Base-by-base conservation (phyloP, 2,113 vertebrate genomes). In the Rutilus rutilus region DNA sequence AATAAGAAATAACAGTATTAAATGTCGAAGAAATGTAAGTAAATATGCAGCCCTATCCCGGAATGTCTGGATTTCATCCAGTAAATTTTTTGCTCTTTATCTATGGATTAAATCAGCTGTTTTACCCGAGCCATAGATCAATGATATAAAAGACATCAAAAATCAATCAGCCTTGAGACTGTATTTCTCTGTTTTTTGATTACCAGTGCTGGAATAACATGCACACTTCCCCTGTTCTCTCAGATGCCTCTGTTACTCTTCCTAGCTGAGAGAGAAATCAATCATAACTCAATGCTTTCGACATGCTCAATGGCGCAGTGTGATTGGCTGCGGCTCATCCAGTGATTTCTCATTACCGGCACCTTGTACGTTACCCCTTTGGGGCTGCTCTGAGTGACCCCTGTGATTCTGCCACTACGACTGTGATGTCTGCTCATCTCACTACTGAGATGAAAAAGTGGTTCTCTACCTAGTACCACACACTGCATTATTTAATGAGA, bases 401-500 rank as follows among this genome's bases (percentile, higher is more conserved):
- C 57, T 86, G 52, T 85, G 82, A 87, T 87, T 86, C 84, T 57
- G 59, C 76, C 71, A 69, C 52, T n/a, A 54, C 57, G 52, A 82
- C 42, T 75, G 42, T 36, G 23, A 75, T 64, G 39, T 86, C 33
- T 47, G n/a, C 42, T 82, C 33, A 73, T 45, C 69, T 74, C 45
- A 17, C 71, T n/a, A 25, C 80, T 89, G 80, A 71, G 84, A 89
- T 84, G 82, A 86, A 79, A 82, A 42, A 82, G 69, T 59, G 76
- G 75, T 86, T 88, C 71, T 75, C 39, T 78, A 65, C 19, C 62
- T 73, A 78, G 59, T 77, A 59, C 59, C 79, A 75, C 60, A 69
- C 65, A 62, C 12, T 77, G 85, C 30, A 59, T 67, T 84, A 82
- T 84, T 86, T 89, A 81, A 85, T 78, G 71, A 69, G 52, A 83